Evolutionary conservation across 2,888 invertebrate species (phyloP), one percentile per base, ranked within the genome.

Genomic region (Odontothrips loti): DNA sequence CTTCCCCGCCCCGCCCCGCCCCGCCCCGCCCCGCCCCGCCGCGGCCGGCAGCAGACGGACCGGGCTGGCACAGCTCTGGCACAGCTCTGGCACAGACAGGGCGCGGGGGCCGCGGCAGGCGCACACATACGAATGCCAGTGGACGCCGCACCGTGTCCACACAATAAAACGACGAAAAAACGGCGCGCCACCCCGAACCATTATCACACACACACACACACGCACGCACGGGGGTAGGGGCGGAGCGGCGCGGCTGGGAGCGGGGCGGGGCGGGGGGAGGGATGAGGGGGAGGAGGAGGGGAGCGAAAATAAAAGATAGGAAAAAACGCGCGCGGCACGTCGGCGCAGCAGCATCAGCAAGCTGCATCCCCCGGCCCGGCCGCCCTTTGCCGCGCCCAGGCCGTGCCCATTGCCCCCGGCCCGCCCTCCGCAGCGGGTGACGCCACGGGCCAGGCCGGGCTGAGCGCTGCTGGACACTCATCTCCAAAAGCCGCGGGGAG

Each of bases 1-100:
- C 80, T 43, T 43, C 34, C 34, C 34, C 51, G 51, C 51, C 15
- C 9, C 81, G 79, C 47, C n/a, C n/a, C 82, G 82, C 80, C 29
- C 79, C 48, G 51, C 51, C 51, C 1, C 51, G 51, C 51, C 51
- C 51, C 9, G 51, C 51, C 51, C 51, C 17, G 9, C 9, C 0
- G 17, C 15, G 58, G 58, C 58, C 17, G 15, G 58, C 20, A 10
- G 17, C 78, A 79, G 48, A 48, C 10, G 48, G 48, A 15, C 58
- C 0, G 58, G 15, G 15, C 48, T 12, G 12, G 48, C 10, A 15
- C 58, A 15, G 58, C 58, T n/a, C n/a, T n/a, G n/a, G n/a, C n/a
- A n/a, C n/a, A n/a, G n/a, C n/a, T n/a, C n/a, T n/a, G n/a, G n/a
- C n/a, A n/a, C n/a, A n/a, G n/a, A n/a, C n/a, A n/a, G n/a, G n/a